Evolutionary conservation across 2,797 vertebrate species (phyloP).

Genomic region (Knipowitschia caucasica): DNA sequence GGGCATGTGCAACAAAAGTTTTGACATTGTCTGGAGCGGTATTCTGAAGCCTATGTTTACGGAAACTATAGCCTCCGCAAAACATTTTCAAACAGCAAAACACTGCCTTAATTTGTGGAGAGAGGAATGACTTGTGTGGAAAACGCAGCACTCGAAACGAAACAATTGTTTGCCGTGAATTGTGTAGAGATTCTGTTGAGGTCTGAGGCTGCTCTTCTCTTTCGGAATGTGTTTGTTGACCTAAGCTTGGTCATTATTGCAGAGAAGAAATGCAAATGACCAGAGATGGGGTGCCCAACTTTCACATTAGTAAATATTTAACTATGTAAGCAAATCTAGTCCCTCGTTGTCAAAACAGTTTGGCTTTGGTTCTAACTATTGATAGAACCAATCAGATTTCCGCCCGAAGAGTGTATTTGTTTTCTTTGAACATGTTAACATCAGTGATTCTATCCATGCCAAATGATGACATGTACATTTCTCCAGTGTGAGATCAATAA

Average conservation of each 20-base stretch:
- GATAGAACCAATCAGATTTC: too few relatives aligned
- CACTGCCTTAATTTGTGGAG: background rate
- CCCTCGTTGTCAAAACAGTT: too few relatives aligned
- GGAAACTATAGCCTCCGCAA: background rate
- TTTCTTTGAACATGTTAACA: too few relatives aligned
- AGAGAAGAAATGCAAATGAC: background rate
- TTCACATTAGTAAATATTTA: too few relatives aligned
- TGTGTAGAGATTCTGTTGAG: background rate
- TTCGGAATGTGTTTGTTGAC: conserved; percentile 4
- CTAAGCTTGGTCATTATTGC: background rate
- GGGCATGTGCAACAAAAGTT: background rate
- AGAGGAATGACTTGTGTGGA: background rate
- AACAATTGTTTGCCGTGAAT: background rate
- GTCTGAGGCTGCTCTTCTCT: background rate
- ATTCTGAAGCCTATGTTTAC: conserved; percentile 1
- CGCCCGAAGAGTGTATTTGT: too few relatives aligned
- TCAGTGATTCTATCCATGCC: too few relatives aligned
- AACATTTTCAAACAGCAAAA: background rate
- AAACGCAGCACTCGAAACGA: background rate
- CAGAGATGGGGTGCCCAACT: too few relatives aligned
- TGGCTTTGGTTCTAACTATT: too few relatives aligned
- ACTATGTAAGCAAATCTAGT: too few relatives aligned
- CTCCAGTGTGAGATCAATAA: too few relatives aligned
- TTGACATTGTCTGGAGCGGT: background rate
- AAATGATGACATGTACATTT: too few relatives aligned